Evolutionary conservation across 2,113 vertebrate species (phyloP).

Genomic region (Echinops telfairi): DNA sequence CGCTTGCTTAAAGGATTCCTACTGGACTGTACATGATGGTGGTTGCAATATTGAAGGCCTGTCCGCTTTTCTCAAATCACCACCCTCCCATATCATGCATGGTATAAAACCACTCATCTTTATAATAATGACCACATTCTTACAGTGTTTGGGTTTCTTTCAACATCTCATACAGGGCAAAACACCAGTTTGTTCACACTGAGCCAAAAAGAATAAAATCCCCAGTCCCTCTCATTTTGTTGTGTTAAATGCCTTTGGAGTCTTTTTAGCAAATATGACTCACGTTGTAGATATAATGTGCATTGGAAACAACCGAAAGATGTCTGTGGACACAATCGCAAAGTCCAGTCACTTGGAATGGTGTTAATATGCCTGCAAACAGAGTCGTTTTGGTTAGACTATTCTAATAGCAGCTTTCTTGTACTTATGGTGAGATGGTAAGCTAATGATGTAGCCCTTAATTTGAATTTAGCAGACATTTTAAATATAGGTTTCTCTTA

Average conservation of each 20-base stretch:
- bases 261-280: constrained; percentile 52
- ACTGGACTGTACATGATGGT: neutral
- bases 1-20: neutral
- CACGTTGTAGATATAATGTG: neutral
- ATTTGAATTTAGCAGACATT: constrained; percentile 90
- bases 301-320: constrained; percentile 1
- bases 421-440: constrained; percentile 86
- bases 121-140: neutral
- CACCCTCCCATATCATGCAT: neutral
- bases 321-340: neutral
- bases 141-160: neutral
- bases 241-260: constrained; percentile 36
- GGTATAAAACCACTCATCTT: neutral
- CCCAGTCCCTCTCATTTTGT: constrained; percentile 31
- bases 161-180: constrained; percentile 7
- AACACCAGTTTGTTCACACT: neutral
- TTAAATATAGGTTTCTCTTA: constrained; percentile 91
- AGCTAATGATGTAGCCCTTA: constrained; percentile 88
- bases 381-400: constrained; percentile 82
- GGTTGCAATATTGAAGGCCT: neutral
- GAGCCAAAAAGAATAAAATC: constrained; percentile 24
- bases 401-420: constrained; percentile 83
- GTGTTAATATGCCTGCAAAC: constrained; percentile 60
- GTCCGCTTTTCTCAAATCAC: neutral
- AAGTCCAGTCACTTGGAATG: neutral